phyloP scores from a whole-genome alignment of 2,888 invertebrate species.

The Boloria euphrosyne region DNA sequence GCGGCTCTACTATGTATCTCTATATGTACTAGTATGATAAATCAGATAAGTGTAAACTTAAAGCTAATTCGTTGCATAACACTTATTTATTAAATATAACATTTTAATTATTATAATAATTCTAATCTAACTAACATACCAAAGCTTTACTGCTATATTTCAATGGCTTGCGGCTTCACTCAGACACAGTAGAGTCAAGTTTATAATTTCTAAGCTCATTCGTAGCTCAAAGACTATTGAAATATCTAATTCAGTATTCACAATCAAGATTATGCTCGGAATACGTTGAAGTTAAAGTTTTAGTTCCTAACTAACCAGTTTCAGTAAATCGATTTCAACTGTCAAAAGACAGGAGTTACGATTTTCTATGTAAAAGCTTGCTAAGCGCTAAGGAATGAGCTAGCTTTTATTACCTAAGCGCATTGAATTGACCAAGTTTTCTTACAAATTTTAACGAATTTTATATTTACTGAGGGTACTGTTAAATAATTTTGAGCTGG shows the following conservation, averaged over 20 bases:
- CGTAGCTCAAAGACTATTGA: slow-evolving; percentile 16
- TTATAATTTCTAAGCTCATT: not conserved
- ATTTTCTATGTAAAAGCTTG: slow-evolving; percentile 21
- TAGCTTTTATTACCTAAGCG: not conserved
- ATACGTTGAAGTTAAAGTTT: slow-evolving; percentile 24
- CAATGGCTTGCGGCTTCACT: not conserved
- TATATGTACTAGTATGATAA: too few relatives aligned
- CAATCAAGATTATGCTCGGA: slow-evolving; percentile 31
- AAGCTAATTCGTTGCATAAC: too few relatives aligned
- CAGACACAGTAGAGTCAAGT: not conserved
- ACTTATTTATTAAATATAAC: too few relatives aligned
- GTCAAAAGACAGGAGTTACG: slow-evolving; percentile 39
- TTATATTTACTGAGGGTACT: too few relatives aligned
- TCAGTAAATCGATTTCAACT: slow-evolving; percentile 39
- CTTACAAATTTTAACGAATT: too few relatives aligned
- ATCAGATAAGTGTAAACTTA: too few relatives aligned
- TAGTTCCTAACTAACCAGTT: slow-evolving; percentile 29
- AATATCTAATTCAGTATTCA: slow-evolving; percentile 28
- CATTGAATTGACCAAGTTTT: not conserved
- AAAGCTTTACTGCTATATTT: too few relatives aligned
- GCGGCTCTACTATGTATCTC: too few relatives aligned
- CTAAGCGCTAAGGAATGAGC: not conserved
- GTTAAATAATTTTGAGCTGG: too few relatives aligned
- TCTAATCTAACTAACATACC: too few relatives aligned
- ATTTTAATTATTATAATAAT: too few relatives aligned